A percentile compares a stretch with the other conserved stretches of the same genome.
phyloP scores from a whole-genome alignment of 1,140 invertebrate genomes.

The Littorina saxatilis region DNA sequence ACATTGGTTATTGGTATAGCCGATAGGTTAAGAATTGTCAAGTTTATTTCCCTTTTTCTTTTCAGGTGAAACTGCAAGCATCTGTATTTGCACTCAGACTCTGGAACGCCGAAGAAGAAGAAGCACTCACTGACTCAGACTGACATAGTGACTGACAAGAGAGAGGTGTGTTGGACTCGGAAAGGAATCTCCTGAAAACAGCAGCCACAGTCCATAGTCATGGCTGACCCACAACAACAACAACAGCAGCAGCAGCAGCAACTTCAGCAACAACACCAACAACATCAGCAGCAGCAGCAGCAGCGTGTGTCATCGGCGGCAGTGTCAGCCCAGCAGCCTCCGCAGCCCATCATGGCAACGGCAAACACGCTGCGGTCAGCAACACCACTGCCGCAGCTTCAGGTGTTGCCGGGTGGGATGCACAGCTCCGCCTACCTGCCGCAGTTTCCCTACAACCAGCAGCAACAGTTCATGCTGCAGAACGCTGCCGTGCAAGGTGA shows the following conservation, averaged over 20 bases:
- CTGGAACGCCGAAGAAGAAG: too few relatives aligned
- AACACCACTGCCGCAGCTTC: conserved; percentile 47
- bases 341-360: conserved; percentile 39
- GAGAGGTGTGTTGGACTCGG: too few relatives aligned
- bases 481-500: conserved; percentile 67
- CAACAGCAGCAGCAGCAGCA: conserved; percentile 13
- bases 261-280: conserved; percentile 11
- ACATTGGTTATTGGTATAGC: too few relatives aligned
- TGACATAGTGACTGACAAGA: too few relatives aligned
- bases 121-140: background rate
- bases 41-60: too few relatives aligned
- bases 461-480: conserved; percentile 66
- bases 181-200: too few relatives aligned
- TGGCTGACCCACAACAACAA: conserved; percentile 30
- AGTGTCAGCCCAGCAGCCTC: conserved; percentile 29
- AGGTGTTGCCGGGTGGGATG: conserved; percentile 80
- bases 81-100: too few relatives aligned
- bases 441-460: conserved; percentile 78
- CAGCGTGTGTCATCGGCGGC: background rate
- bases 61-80: too few relatives aligned
- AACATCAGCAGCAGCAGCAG: conserved; percentile 25
- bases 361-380: conserved; percentile 43
- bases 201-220: too few relatives aligned
- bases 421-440: conserved; percentile 87
- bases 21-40: too few relatives aligned